A percentile compares a stretch with the other conserved stretches of the same genome.
Conservation (phyloP, 2,888 invertebrate species). For the Epinotia demarniana region DNA sequence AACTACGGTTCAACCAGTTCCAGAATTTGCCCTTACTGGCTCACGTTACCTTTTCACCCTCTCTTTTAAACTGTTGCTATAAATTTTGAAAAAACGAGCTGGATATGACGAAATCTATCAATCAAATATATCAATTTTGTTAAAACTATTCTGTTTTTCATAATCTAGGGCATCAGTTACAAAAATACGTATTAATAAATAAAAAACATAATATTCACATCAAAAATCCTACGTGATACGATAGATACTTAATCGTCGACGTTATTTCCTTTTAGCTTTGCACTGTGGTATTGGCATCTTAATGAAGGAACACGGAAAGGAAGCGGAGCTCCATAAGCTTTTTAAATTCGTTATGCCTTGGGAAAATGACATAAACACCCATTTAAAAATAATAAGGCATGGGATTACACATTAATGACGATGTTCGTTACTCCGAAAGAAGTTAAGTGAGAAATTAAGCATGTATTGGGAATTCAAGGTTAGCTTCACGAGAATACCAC, state of each 20-base stretch:
- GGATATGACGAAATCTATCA: too few relatives aligned
- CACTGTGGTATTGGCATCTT: not conserved
- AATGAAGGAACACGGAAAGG: slow-evolving; percentile 6
- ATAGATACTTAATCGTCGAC: not conserved
- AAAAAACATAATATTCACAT: not conserved
- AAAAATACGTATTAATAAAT: not conserved
- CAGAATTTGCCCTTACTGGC: too few relatives aligned
- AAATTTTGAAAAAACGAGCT: too few relatives aligned
- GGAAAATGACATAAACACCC: slow-evolving; percentile 39
- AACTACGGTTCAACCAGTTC: too few relatives aligned
- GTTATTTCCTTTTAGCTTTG: not conserved
- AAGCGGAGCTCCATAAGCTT: slow-evolving; percentile 14
- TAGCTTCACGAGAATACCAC: slow-evolving; percentile 48
- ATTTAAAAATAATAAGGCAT: slow-evolving; percentile 41
- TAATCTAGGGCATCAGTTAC: too few relatives aligned
- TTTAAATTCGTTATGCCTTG: slow-evolving; percentile 29
- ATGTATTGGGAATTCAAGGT: slow-evolving; percentile 57
- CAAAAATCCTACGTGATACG: too few relatives aligned
- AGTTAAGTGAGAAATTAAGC: slow-evolving; percentile 59
- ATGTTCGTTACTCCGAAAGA: slow-evolving; percentile 47
- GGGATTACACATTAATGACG: slow-evolving; percentile 49
- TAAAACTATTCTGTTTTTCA: too few relatives aligned
- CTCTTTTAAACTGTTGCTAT: too few relatives aligned
- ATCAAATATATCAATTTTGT: too few relatives aligned
- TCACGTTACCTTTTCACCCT: too few relatives aligned